Evolutionary conservation across 2,797 vertebrate species (phyloP).

Genomic region (Sternotherus odoratus): DNA sequence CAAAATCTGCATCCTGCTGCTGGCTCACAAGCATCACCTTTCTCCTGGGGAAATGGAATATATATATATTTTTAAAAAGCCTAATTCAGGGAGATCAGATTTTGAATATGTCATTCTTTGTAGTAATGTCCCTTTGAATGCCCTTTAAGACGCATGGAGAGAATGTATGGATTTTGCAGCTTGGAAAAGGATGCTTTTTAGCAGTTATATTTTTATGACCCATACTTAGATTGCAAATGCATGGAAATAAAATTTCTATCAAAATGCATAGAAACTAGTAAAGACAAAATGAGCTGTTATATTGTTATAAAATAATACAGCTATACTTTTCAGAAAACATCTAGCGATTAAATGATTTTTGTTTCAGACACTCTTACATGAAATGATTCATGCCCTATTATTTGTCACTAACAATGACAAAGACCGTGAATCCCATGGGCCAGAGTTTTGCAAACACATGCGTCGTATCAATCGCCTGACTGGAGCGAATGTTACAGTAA

Average conservation of each 20-base stretch:
- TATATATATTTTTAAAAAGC: not conserved
- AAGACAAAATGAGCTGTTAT: not conserved
- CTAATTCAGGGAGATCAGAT: not conserved
- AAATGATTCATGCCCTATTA: slow-evolving; percentile 98
- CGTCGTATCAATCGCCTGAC: slow-evolving; percentile 90
- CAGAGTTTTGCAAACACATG: slow-evolving; percentile 98
- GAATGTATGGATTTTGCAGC: not conserved
- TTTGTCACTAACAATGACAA: slow-evolving; percentile 96
- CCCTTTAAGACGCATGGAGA: not conserved
- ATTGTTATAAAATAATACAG: not conserved
- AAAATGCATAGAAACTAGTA: not conserved
- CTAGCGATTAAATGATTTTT: not conserved
- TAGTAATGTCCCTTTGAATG: not conserved
- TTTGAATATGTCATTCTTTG: not conserved
- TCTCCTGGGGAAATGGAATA: not conserved
- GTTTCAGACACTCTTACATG: slow-evolving; percentile 94
- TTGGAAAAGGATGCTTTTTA: not conserved
- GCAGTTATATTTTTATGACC: not conserved
- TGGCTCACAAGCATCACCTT: not conserved
- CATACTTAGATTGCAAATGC: not conserved
- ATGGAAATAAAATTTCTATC: not conserved
- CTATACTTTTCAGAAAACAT: not conserved
- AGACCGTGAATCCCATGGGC: slow-evolving; percentile 93
- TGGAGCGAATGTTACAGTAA: slow-evolving; percentile 92
- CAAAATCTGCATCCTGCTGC: not conserved